phyloP scores from a whole-genome alignment of 2,113 vertebrate genomes.

The Anser cygnoides region DNA sequence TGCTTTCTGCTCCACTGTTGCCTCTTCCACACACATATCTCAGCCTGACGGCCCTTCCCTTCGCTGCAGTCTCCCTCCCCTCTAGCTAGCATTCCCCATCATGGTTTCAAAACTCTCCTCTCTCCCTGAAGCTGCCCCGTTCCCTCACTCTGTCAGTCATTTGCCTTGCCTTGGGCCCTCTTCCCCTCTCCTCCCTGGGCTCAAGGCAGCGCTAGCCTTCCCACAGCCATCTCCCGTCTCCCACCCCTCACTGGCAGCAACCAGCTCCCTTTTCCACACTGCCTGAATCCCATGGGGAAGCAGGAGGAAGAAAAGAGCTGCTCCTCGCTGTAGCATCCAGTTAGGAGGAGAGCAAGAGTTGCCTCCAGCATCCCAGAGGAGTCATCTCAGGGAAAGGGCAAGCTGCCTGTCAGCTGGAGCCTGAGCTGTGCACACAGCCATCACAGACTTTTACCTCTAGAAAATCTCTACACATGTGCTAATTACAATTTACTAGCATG shows the following conservation, averaged over 20 bases:
- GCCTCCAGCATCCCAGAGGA: not conserved
- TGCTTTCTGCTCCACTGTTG: not conserved
- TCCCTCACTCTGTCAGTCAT: fast-evolving
- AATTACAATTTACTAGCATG: not conserved
- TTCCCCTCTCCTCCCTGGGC: not conserved
- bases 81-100: not conserved
- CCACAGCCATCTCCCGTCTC: not conserved
- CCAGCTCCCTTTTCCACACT: not conserved
- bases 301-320: not conserved
- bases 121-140: not conserved
- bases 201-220: not conserved
- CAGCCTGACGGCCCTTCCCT: not conserved
- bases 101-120: not conserved
- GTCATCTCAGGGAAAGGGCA: not conserved
- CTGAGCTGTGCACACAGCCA: not conserved
- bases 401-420: not conserved
- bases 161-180: fast-evolving
- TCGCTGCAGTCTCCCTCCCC: not conserved
- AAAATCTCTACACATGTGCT: not conserved
- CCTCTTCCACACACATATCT: not conserved
- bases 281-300: not conserved
- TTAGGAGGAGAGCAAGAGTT: not conserved
- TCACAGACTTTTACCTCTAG: not conserved
- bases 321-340: not conserved
- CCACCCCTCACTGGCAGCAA: not conserved